These are phyloP conservation scores for Chymomyza amoena DNA, from an alignment of 2,888 invertebrate genomes.

Conservation along the genomic window DNA sequence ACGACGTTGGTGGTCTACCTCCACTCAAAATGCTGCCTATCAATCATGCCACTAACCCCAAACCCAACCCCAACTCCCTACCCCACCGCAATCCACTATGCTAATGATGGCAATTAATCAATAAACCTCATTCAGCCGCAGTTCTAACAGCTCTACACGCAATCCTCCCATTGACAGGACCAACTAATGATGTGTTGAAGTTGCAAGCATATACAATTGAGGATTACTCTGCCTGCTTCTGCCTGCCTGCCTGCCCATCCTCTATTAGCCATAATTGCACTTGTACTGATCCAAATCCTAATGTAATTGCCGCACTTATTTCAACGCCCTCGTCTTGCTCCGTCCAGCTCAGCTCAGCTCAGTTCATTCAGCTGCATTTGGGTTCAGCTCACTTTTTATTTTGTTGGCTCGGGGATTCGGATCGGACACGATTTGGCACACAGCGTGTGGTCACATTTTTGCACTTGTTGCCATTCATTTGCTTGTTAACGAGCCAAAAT, in stretches of 20 bases:
- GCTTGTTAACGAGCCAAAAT: slow-evolving; percentile 14
- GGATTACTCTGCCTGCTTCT: neutral
- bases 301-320: slow-evolving; percentile 42
- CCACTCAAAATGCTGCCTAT: slow-evolving; percentile 42
- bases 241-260: neutral
- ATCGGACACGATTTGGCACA: neutral
- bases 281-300: slow-evolving; percentile 52
- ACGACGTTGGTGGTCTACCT: slow-evolving; percentile 48
- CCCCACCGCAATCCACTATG: slow-evolving; percentile 28
- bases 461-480: slow-evolving; percentile 2
- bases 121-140: slow-evolving; percentile 61
- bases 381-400: neutral
- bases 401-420: neutral
- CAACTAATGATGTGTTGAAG: slow-evolving; percentile 63
- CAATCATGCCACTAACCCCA: slow-evolving; percentile 46
- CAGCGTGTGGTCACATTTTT: slow-evolving; percentile 13
- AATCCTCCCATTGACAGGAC: slow-evolving; percentile 58
- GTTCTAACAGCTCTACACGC: slow-evolving; percentile 42
- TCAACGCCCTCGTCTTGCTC: neutral
- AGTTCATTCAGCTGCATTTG: neutral
- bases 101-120: slow-evolving; percentile 72
- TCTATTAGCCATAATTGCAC: neutral
- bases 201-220: neutral
- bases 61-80: neutral
- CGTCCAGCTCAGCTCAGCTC: neutral